Percentiles rank a stretch among this genome's conserved stretches.
These are phyloP conservation scores for Protobothrops mucrosquamatus DNA, from an alignment of 2,113 vertebrate genomes.

Conservation along the genomic window DNA sequence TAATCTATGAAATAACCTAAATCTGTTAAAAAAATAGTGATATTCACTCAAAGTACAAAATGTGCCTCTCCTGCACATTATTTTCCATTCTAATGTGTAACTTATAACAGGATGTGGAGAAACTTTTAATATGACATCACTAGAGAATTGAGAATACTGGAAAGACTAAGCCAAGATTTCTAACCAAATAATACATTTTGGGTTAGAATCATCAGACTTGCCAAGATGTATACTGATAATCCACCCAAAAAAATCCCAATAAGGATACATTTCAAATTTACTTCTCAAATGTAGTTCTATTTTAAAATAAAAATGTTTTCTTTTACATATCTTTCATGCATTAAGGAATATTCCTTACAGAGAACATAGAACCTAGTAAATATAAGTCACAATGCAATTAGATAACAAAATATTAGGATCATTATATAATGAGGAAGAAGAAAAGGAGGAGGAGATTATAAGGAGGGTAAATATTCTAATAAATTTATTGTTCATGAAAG, in stretches of 20 bases:
- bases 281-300: not conserved
- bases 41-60: slow-evolving; percentile 57
- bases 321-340: not conserved
- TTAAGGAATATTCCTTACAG: not conserved
- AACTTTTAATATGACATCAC: slow-evolving; percentile 39
- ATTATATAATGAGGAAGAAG: not conserved
- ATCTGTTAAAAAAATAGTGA: slow-evolving; percentile 39
- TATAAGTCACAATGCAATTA: not conserved
- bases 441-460: not conserved
- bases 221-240: not conserved
- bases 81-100: slow-evolving; percentile 33
- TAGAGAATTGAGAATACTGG: slow-evolving; percentile 40
- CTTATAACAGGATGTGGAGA: slow-evolving; percentile 29
- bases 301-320: not conserved
- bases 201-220: not conserved
- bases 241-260: not conserved
- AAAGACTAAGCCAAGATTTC: not conserved
- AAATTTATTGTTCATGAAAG: not conserved
- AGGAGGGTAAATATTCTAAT: not conserved
- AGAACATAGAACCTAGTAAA: not conserved
- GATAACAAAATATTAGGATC: not conserved
- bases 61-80: slow-evolving; percentile 35
- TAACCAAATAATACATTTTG: not conserved
- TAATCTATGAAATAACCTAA: slow-evolving; percentile 35
- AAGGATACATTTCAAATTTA: not conserved